Percentiles rank a stretch among this genome's conserved stretches.
These are phyloP conservation scores for Chaetophractus vellerosus DNA, from an alignment of 2,797 vertebrate genomes.

Conservation along the genomic window DNA sequence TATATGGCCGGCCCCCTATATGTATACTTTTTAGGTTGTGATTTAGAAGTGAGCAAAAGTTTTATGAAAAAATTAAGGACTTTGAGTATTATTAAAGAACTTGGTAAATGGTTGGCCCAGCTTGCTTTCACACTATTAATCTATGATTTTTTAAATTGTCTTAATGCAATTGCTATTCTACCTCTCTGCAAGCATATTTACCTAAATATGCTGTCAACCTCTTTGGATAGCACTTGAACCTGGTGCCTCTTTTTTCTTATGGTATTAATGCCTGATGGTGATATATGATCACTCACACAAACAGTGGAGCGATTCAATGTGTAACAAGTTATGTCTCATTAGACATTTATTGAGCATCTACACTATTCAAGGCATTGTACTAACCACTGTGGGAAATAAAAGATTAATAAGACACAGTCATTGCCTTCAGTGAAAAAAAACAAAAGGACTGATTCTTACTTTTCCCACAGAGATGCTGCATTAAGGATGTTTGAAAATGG, in stretches of 20 bases:
- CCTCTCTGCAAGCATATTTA: background rate
- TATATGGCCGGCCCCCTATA: too few relatives aligned
- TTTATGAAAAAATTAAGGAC: conserved; percentile 38
- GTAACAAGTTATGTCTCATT: conserved; percentile 47
- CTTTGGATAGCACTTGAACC: background rate
- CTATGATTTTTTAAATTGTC: background rate
- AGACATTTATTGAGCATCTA: background rate
- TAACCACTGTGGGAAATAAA: background rate
- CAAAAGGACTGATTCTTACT: conserved; percentile 29
- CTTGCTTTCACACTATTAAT: conserved; percentile 41
- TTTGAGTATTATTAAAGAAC: conserved; percentile 20
- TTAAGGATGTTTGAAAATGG: background rate
- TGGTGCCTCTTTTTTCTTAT: background rate
- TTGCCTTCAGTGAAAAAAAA: conserved; percentile 24
- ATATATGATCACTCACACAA: conserved; percentile 20
- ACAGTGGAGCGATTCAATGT: background rate
- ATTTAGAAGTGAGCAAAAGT: conserved; percentile 49
- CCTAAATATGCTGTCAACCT: background rate
- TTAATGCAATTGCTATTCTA: background rate
- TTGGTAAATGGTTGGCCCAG: background rate
- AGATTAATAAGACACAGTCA: background rate
- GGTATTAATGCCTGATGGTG: background rate
- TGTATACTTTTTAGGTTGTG: background rate
- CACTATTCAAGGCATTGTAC: background rate
- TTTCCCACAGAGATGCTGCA: background rate